Percentiles rank a stretch among this genome's conserved stretches.
Evolutionary conservation across 2,113 vertebrate species (phyloP).

Genomic region (Pseudorasbora parva): DNA sequence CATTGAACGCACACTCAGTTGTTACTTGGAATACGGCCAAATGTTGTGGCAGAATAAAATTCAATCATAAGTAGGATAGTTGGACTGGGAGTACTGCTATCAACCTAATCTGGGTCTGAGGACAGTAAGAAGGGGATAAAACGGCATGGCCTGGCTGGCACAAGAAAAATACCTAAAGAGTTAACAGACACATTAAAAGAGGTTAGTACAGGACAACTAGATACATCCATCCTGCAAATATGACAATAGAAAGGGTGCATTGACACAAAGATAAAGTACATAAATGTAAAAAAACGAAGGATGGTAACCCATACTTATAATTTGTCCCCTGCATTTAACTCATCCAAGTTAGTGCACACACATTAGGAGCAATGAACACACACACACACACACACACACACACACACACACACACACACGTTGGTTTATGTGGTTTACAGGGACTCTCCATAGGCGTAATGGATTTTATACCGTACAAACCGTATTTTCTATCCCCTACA

Average conservation of each 20-base stretch:
- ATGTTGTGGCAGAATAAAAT: constrained; percentile 30
- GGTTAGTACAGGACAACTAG: background rate
- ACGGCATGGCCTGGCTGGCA: constrained; percentile 4
- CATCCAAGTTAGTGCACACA: too few relatives aligned
- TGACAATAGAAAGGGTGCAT: background rate
- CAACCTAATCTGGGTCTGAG: background rate
- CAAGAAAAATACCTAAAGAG: background rate
- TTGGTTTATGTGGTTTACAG: too few relatives aligned
- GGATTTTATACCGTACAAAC: too few relatives aligned
- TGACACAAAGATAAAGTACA: background rate
- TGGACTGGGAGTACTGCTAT: constrained; percentile 22
- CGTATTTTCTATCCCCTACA: too few relatives aligned
- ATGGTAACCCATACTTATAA: too few relatives aligned
- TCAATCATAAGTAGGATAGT: constrained; percentile 35
- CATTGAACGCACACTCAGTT: constrained; percentile 67
- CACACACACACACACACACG: too few relatives aligned
- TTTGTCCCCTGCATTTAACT: too few relatives aligned
- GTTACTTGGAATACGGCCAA: constrained; percentile 68
- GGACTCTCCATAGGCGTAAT: too few relatives aligned
- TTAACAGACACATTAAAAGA: constrained; percentile 15
- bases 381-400: too few relatives aligned
- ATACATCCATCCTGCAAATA: background rate
- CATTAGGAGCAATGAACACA: too few relatives aligned
- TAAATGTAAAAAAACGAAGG: too few relatives aligned
- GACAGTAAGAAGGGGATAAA: background rate